Base-by-base conservation (phyloP, 1,140 invertebrate species). In the Holcopasites calliopsidis region DNA sequence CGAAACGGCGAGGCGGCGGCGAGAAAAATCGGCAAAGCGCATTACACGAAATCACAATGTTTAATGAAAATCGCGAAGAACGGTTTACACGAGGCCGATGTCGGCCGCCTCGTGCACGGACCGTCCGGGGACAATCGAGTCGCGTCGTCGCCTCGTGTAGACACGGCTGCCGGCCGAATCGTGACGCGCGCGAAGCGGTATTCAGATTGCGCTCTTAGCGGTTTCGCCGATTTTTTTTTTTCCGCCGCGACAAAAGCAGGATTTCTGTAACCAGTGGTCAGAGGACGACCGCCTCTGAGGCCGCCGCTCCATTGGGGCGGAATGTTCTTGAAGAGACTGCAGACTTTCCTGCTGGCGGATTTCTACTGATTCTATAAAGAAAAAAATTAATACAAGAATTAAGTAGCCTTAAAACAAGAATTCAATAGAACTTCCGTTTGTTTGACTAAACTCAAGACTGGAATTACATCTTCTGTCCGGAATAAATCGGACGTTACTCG, bases 121-220 rank as follows among this genome's bases (percentile, higher is more conserved):
- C 7, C 6, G 13, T 1, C n/a, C 13, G 23, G 33, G 49, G 8
- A 40, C 21, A 44, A 40, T 16, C 21, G 52, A 35, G 54, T 11
- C 18, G 44, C 38, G 8, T 8, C 44, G 68, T 31, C 62, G 81
- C 87, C 79, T 84, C 89, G 88, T 89, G 89, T 90, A 87, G 86
- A 85, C 77, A 58, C 13, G 84, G 62, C 87, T 82, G 26, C 55
- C 65, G 66, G 68, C 73, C 81, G 80, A 87, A 91, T 91, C 90
- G 91, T 92, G 91, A 91, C 89, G 86, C 87, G 79, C n/a, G 86
- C 87, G 57, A 88, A 92, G 90, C 91, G 90, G 91, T 91, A 92
- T 91, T 92, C 88, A 89, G 89, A 92, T 92, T 92, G 90, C 90
- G 81, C 91, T 91, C 88, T 92, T 91, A 92, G 90, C 91, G 91